Evolutionary conservation across 2,113 vertebrate genomes (phyloP).

Genomic region (Ramphastos sulfuratus): DNA sequence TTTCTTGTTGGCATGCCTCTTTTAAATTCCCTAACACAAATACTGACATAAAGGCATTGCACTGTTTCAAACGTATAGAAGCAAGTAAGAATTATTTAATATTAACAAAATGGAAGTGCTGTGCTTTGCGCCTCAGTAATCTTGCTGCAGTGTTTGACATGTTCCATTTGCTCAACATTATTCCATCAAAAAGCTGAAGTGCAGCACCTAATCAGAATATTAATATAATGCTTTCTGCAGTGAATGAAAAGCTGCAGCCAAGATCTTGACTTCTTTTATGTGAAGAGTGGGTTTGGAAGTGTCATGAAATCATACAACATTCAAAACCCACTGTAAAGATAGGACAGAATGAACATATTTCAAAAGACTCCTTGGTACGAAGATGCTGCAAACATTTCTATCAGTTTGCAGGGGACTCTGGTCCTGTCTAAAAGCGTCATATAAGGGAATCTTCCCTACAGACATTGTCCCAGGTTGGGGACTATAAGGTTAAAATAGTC

Average conservation of each 20-base stretch:
- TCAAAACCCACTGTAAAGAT: neutral
- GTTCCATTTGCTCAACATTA: slow-evolving; percentile 40
- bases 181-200: slow-evolving; percentile 22
- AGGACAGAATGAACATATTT: too few relatives aligned
- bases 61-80: slow-evolving; percentile 30
- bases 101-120: slow-evolving; percentile 53
- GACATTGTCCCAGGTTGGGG: too few relatives aligned
- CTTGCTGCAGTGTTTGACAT: neutral
- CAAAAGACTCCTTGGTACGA: neutral
- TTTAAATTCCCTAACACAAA: slow-evolving; percentile 44
- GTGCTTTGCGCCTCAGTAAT: slow-evolving; percentile 52
- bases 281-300: neutral
- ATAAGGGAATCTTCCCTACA: neutral
- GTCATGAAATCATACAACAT: neutral
- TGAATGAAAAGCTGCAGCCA: too few relatives aligned
- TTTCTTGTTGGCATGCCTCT: neutral
- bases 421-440: neutral
- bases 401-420: neutral
- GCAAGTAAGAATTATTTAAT: slow-evolving; percentile 40
- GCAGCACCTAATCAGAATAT: slow-evolving; percentile 24
- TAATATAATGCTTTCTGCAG: neutral
- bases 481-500: too few relatives aligned
- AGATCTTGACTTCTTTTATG: neutral
- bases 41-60: neutral
- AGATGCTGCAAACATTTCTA: neutral